These are phyloP conservation scores for Stenoptilia bipunctidactyla DNA, from an alignment of 2,888 invertebrate genomes.

Conservation along the genomic window DNA sequence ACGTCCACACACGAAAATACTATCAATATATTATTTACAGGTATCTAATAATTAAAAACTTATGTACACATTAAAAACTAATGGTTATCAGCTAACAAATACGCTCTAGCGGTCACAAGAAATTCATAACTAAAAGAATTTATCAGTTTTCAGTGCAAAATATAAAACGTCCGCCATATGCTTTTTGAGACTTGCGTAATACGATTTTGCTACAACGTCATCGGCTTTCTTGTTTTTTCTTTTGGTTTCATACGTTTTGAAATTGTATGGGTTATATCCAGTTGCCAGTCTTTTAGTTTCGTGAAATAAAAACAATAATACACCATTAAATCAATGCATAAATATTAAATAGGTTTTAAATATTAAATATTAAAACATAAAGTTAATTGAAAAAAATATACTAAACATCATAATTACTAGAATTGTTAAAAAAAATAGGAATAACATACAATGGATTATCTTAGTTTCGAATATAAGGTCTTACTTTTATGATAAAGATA, in stretches of 20 bases:
- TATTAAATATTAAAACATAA: too few species aligned
- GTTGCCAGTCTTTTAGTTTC: slow-evolving; percentile 53
- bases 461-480: too few species aligned
- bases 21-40: slow-evolving; percentile 67
- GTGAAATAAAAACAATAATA: slow-evolving; percentile 26
- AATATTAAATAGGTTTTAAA: too few species aligned
- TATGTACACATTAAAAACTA: slow-evolving; percentile 70
- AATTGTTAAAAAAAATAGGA: too few species aligned
- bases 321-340: too few species aligned
- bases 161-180: slow-evolving; percentile 73
- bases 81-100: slow-evolving; percentile 66
- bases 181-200: slow-evolving; percentile 63
- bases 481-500: too few species aligned
- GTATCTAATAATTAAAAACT: slow-evolving; percentile 65
- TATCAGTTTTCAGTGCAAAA: slow-evolving; percentile 71
- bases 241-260: slow-evolving; percentile 15
- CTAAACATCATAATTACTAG: too few species aligned
- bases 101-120: slow-evolving; percentile 67
- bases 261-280: slow-evolving; percentile 41
- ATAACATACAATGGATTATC: too few species aligned
- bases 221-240: slow-evolving; percentile 9
- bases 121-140: slow-evolving; percentile 71
- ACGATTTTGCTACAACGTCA: slow-evolving; percentile 24
- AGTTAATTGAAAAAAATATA: too few species aligned
- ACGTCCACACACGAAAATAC: slow-evolving; percentile 71